Evolutionary conservation across 1,140 invertebrate genomes (phyloP).

Genomic region (Brachionus calyciflorus): DNA sequence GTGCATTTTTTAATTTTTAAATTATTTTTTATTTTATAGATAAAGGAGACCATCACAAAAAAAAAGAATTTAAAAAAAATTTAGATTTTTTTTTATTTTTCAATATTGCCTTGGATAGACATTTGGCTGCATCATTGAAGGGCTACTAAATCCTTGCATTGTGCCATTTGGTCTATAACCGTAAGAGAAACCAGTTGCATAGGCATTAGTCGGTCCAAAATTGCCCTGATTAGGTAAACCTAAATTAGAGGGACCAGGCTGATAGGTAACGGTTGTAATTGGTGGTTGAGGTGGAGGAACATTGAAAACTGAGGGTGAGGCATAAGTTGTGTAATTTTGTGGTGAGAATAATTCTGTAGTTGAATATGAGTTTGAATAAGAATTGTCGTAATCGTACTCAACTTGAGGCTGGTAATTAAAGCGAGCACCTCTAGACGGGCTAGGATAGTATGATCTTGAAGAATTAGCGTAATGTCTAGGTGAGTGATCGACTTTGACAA

Average conservation of each 20-base stretch:
- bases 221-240: not conserved
- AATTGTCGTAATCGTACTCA: not conserved
- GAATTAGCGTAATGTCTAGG: not conserved
- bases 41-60: no score
- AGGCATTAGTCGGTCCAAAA: not conserved
- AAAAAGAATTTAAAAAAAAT: no score
- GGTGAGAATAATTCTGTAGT: slow-evolving; percentile 21
- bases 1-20: no score
- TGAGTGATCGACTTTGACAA: slow-evolving; percentile 42
- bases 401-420: not conserved
- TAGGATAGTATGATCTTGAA: no score
- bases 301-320: slow-evolving; percentile 18
- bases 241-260: not conserved
- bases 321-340: not conserved
- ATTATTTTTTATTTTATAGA: no score
- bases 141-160: not conserved
- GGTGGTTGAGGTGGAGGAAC: not conserved
- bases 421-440: not conserved
- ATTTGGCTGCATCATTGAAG: not conserved
- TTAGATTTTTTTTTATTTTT: no score
- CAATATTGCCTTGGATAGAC: slow-evolving; percentile 25
- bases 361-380: slow-evolving; percentile 40
- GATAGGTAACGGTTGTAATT: slow-evolving; percentile 2
- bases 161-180: not conserved
- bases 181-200: not conserved